Percentiles rank a stretch among this genome's conserved stretches.
Evolutionary conservation across 2,888 invertebrate genomes (phyloP).

Genomic region (Drosophila picticornis): DNA sequence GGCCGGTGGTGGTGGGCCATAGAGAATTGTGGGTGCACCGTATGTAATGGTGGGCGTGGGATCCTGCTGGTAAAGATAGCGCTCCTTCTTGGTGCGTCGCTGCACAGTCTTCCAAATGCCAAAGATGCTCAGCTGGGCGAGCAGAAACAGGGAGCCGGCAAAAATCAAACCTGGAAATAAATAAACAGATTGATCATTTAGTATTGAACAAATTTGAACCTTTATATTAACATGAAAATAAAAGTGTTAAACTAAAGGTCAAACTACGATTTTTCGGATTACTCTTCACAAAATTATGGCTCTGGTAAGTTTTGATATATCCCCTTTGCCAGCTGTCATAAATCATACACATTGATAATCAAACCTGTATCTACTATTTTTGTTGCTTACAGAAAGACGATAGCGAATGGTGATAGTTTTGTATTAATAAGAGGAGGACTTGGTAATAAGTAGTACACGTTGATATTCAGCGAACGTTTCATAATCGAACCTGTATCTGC

Average conservation of each 20-base stretch:
- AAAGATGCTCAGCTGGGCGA: conserved; percentile 94
- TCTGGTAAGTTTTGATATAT: neutral
- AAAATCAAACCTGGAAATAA: conserved; percentile 90
- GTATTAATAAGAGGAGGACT: neutral
- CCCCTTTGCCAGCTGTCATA: neutral
- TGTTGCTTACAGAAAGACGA: neutral
- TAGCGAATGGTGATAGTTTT: neutral
- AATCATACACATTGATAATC: rapidly evolving
- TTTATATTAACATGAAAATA: neutral
- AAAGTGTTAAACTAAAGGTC: neutral
- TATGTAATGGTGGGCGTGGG: conserved; percentile 78
- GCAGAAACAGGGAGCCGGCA: conserved; percentile 93
- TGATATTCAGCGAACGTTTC: neutral
- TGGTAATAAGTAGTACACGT: neutral
- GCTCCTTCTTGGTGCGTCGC: conserved; percentile 83
- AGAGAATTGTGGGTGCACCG: conserved; percentile 80
- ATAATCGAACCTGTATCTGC: neutral
- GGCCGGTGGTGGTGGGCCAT: conserved; percentile 71
- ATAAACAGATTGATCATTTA: neutral
- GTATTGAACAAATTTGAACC: neutral
- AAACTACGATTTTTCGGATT: neutral
- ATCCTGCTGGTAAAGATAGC: conserved; percentile 82
- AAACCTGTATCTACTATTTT: neutral
- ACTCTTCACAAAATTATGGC: neutral
- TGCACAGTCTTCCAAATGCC: conserved; percentile 91